Evolutionary conservation across 2,113 vertebrate genomes (phyloP).

Genomic region (Trogon melanurus): DNA sequence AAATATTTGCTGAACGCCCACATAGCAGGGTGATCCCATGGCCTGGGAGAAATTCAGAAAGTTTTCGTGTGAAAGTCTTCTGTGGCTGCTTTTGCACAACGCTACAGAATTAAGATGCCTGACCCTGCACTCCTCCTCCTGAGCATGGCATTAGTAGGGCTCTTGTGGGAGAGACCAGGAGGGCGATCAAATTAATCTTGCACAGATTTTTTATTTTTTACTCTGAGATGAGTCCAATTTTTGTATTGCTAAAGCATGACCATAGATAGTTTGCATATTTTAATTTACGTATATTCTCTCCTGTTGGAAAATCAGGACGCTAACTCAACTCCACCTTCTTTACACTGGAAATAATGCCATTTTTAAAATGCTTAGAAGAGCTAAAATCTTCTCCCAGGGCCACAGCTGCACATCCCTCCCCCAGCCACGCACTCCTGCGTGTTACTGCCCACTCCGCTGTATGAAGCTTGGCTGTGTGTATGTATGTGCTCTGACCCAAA

Average conservation of each 20-base stretch:
- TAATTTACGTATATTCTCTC: not conserved
- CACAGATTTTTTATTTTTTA: not conserved
- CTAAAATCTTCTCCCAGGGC: not conserved
- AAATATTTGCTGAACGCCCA: not conserved
- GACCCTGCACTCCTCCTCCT: too few species aligned
- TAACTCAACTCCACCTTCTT: not conserved
- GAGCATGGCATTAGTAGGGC: rapidly evolving
- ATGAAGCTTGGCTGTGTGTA: not conserved
- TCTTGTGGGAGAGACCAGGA: not conserved
- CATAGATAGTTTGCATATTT: not conserved
- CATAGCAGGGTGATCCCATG: not conserved
- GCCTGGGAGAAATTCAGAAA: not conserved
- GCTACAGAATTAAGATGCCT: not conserved
- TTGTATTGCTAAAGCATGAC: not conserved
- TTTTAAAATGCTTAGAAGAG: not conserved
- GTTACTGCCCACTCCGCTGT: not conserved
- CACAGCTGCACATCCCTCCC: not conserved
- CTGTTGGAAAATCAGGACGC: not conserved
- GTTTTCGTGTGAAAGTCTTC: not conserved
- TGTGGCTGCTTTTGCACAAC: not conserved
- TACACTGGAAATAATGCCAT: not conserved
- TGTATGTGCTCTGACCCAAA: not conserved
- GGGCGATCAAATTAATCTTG: not conserved
- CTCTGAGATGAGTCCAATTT: not conserved
- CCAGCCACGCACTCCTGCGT: not conserved